phyloP scores from a whole-genome alignment of 2,797 vertebrate species.

The Okamejei kenojei region DNA sequence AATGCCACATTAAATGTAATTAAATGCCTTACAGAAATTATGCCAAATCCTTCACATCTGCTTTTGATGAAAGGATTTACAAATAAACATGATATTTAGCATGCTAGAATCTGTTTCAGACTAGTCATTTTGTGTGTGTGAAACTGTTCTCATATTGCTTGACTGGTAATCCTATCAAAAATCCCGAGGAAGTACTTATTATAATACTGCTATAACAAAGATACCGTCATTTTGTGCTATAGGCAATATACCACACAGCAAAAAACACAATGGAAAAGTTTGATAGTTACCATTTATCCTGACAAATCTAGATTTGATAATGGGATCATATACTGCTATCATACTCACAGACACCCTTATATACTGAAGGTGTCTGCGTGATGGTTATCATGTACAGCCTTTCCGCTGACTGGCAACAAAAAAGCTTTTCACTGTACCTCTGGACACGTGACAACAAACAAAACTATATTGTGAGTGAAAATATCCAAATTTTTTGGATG shows the following conservation, averaged over 20 bases:
- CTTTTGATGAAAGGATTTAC: not conserved
- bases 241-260: not conserved
- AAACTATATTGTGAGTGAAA: not conserved
- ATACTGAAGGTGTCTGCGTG: not conserved
- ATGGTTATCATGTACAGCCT: too few relatives aligned
- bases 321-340: not conserved
- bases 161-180: not conserved
- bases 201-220: not conserved
- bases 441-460: too few relatives aligned
- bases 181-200: not conserved
- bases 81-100: not conserved
- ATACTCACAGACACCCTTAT: not conserved
- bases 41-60: not conserved
- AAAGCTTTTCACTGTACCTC: too few relatives aligned
- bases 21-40: not conserved
- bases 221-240: not conserved
- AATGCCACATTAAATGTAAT: not conserved
- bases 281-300: not conserved
- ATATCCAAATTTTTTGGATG: not conserved
- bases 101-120: not conserved
- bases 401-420: too few relatives aligned
- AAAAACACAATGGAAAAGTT: not conserved
- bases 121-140: not conserved
- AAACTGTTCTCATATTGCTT: not conserved
- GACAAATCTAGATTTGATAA: not conserved